Conservation (phyloP, 2,888 invertebrate species). For the Abrostola tripartita region DNA sequence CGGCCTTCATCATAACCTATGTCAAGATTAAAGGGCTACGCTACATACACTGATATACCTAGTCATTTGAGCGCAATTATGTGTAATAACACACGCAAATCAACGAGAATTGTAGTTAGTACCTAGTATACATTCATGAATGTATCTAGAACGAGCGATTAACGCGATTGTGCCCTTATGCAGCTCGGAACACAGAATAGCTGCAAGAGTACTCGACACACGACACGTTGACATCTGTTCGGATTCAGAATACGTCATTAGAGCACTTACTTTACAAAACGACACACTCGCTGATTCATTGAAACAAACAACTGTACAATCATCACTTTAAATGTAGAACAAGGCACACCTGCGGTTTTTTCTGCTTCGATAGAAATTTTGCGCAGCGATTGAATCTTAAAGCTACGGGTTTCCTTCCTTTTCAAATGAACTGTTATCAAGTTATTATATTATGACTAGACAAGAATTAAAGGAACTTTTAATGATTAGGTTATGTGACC, state of each 20-base stretch:
- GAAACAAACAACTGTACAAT: slow-evolving; percentile 25
- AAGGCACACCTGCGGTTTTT: slow-evolving; percentile 24
- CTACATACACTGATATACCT: slow-evolving; percentile 5
- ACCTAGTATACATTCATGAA: slow-evolving; percentile 37
- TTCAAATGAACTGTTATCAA: slow-evolving; percentile 17
- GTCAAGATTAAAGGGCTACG: slow-evolving; percentile 18
- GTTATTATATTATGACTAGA: slow-evolving; percentile 28
- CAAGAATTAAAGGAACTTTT: slow-evolving; percentile 26
- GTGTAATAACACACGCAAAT: slow-evolving; percentile 48
- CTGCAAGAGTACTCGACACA: slow-evolving; percentile 12
- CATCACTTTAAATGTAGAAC: slow-evolving; percentile 34
- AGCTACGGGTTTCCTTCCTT: slow-evolving; percentile 16
- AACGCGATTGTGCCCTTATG: slow-evolving; percentile 58
- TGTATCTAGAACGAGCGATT: slow-evolving; percentile 55
- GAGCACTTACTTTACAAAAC: slow-evolving; percentile 15
- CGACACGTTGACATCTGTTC: slow-evolving; percentile 16
- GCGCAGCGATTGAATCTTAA: slow-evolving; percentile 23
- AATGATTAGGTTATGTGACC: slow-evolving; percentile 20
- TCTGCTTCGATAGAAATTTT: slow-evolving; percentile 18
- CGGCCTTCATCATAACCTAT: slow-evolving; percentile 9
- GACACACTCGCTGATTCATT: slow-evolving; percentile 26
- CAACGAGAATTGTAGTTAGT: slow-evolving; percentile 30
- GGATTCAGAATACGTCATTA: slow-evolving; percentile 21
- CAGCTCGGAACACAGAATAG: slow-evolving; percentile 42
- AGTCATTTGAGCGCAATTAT: slow-evolving; percentile 38